A percentile compares a stretch with the other conserved stretches of the same genome.
Evolutionary conservation across 1,140 invertebrate genomes (phyloP).

Genomic region (Ceratosolen fusciceps): DNA sequence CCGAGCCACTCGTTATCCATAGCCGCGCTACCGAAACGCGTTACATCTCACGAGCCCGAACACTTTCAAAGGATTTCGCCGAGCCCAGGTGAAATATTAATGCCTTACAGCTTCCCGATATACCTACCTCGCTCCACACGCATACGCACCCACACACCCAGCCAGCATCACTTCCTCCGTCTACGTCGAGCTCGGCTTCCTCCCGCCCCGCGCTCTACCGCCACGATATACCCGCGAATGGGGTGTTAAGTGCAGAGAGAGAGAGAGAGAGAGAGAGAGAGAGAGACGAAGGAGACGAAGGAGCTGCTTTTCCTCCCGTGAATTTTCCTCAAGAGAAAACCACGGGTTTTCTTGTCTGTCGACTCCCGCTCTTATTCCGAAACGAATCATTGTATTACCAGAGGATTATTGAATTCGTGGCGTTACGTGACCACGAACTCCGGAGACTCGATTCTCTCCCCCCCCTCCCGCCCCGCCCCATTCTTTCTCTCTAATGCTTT

Average conservation of each 20-base stretch:
- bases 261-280: background rate
- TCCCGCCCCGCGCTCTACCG: background rate
- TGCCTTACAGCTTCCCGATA: background rate
- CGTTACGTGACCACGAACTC: no score
- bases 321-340: background rate
- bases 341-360: background rate
- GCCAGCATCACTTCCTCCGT: no score
- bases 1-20: background rate
- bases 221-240: background rate
- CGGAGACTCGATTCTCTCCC: no score
- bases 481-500: no score
- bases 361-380: background rate
- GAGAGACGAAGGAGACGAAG: background rate
- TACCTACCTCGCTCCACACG: background rate
- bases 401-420: background rate
- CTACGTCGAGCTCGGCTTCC: background rate
- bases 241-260: conserved; percentile 3
- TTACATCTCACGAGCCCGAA: background rate
- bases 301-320: background rate
- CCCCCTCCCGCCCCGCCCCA: no score
- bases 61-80: conserved; percentile 27
- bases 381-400: background rate
- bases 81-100: conserved; percentile 33
- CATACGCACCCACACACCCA: no score
- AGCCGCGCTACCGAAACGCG: background rate